Conservation (phyloP, 37 sponge, comb jelly and placozoan species). For the Beroe forskalii region DNA sequence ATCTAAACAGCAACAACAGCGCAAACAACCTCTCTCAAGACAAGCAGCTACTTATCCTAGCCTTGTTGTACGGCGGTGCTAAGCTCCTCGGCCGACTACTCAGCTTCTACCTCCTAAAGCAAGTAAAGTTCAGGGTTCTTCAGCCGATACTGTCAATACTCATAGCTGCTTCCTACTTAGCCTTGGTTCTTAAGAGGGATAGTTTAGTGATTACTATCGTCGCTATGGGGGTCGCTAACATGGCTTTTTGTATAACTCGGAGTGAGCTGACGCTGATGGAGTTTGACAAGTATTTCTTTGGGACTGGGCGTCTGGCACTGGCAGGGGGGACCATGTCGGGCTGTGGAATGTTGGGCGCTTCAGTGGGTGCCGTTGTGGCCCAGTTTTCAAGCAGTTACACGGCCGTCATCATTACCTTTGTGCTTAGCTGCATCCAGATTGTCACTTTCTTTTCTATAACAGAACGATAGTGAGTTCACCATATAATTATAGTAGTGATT, state of each 20-base stretch:
- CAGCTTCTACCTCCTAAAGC: background rate
- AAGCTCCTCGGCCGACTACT: background rate
- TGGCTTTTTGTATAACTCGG: background rate
- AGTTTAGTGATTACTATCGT: background rate
- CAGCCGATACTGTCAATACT: background rate
- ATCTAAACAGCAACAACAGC: background rate
- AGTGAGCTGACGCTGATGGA: conserved; percentile 16
- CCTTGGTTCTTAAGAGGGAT: background rate
- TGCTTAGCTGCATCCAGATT: background rate
- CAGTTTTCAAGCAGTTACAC: background rate
- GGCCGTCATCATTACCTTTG: background rate
- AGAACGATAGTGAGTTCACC: too few species aligned
- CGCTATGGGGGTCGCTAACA: conserved; percentile 17
- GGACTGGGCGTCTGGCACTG: background rate
- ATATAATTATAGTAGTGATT: too few species aligned
- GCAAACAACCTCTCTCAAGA: background rate
- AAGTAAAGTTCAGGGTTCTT: background rate
- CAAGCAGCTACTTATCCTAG: background rate
- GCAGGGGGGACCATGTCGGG: too few species aligned
- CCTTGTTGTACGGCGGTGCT: background rate
- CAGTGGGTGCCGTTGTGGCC: background rate
- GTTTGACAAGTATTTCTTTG: conserved; percentile 1
- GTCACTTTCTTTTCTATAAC: background rate
- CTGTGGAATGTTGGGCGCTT: background rate
- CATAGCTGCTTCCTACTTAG: background rate